Percentiles rank a stretch among this genome's conserved stretches.
Conservation (phyloP, 2,113 vertebrate genomes). For the Austrofundulus limnaeus region DNA sequence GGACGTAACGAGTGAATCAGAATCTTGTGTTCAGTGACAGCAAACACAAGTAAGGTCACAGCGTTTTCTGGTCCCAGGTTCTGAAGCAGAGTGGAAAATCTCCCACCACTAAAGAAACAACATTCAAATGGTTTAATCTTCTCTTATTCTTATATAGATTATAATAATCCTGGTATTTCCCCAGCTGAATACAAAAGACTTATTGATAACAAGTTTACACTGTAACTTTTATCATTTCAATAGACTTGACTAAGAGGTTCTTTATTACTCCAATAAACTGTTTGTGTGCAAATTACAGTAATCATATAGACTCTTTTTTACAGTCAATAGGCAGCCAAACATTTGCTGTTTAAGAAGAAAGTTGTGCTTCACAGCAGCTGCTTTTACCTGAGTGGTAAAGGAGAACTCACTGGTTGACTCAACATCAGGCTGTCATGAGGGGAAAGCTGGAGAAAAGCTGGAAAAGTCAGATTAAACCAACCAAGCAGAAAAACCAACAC, state of each 20-base stretch:
- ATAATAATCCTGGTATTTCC: too few relatives aligned
- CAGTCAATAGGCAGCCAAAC: background rate
- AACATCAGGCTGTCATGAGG: conserved; percentile 96
- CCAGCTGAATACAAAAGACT: background rate
- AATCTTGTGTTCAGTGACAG: conserved; percentile 97
- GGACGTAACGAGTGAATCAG: conserved; percentile 95
- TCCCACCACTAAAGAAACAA: conserved; percentile 83
- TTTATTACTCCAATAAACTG: too few relatives aligned
- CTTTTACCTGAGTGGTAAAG: conserved; percentile 90
- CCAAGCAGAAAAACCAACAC: background rate
- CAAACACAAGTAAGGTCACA: conserved; percentile 90
- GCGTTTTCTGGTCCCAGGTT: conserved; percentile 96
- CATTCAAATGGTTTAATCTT: background rate
- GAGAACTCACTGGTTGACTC: conserved; percentile 96
- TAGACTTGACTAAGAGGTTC: background rate
- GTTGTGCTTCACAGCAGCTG: background rate
- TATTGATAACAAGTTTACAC: background rate
- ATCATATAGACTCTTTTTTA: too few relatives aligned
- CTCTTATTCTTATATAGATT: too few relatives aligned
- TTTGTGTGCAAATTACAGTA: too few relatives aligned
- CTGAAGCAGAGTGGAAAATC: conserved; percentile 93
- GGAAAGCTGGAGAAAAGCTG: conserved; percentile 84
- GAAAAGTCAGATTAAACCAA: conserved; percentile 35
- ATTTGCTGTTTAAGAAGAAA: background rate
- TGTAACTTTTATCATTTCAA: background rate